phyloP scores from a whole-genome alignment of 2,797 vertebrate genomes.

The Erethizon dorsatum region DNA sequence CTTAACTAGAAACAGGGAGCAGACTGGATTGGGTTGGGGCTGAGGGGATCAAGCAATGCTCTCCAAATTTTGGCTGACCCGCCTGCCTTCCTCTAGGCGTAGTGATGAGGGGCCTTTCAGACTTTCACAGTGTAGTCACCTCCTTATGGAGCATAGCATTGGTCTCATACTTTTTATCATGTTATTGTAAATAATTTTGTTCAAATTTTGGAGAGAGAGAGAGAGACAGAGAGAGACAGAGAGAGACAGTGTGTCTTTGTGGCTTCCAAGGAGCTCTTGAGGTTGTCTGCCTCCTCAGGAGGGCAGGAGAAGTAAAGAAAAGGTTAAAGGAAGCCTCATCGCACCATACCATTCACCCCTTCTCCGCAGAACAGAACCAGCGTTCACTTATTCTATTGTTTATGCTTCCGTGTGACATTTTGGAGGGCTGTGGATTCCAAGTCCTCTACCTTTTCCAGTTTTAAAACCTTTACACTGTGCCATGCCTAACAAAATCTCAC shows the following conservation, averaged over 20 bases:
- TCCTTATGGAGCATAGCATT: background rate
- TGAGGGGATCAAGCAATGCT: background rate
- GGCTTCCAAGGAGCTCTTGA: background rate
- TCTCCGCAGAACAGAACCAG: background rate
- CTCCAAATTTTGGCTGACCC: background rate
- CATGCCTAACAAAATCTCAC: background rate
- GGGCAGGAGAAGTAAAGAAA: background rate
- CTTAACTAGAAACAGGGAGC: slow-evolving; percentile 40
- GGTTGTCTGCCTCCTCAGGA: background rate
- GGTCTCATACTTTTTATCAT: background rate
- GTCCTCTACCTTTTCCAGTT: background rate
- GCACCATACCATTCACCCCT: background rate
- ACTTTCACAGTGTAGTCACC: background rate
- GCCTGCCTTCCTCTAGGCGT: background rate
- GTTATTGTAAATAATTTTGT: background rate
- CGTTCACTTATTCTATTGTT: slow-evolving; percentile 44
- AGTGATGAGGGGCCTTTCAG: background rate
- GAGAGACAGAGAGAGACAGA: background rate
- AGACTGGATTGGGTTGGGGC: background rate
- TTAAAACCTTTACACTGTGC: background rate
- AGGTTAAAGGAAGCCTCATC: background rate
- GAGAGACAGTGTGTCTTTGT: background rate
- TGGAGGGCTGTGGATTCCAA: background rate
- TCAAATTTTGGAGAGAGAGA: background rate
- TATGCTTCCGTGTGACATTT: slow-evolving; percentile 19